These are phyloP conservation scores for Meloidogyne hapla DNA, from an alignment of 1,140 invertebrate genomes.

Conservation along the genomic window DNA sequence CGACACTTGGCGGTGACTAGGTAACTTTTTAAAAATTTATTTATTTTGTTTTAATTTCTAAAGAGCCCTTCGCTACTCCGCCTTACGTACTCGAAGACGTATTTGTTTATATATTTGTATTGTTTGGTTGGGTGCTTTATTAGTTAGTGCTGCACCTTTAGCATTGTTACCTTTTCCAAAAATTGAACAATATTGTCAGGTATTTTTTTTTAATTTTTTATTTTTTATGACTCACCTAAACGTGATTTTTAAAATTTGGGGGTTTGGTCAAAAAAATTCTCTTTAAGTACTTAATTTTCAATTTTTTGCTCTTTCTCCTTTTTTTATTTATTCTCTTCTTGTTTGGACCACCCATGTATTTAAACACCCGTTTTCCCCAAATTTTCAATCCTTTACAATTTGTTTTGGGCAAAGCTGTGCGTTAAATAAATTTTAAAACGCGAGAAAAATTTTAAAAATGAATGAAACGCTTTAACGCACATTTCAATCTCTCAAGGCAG, in stretches of 20 bases:
- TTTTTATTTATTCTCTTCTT: not conserved
- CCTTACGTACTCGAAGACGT: constrained; percentile 81
- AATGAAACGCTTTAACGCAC: not conserved
- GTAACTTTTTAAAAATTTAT: constrained; percentile 58
- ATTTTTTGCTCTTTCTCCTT: too few relatives aligned
- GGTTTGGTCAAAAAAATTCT: too few relatives aligned
- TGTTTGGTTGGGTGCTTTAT: constrained; percentile 67
- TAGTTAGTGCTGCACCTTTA: constrained; percentile 67
- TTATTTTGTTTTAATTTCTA: constrained; percentile 41
- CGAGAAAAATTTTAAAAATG: not conserved
- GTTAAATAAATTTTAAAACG: too few relatives aligned
- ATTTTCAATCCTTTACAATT: not conserved
- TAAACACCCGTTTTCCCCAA: not conserved
- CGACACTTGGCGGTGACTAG: constrained; percentile 96
- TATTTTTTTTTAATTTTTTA: not conserved
- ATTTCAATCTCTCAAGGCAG: not conserved
- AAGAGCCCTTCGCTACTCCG: constrained; percentile 73
- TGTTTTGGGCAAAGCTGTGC: too few relatives aligned
- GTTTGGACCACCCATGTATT: constrained; percentile 17
- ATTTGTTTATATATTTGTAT: constrained; percentile 65
- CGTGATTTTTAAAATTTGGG: too few relatives aligned
- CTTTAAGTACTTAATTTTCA: too few relatives aligned
- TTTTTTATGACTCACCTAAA: too few relatives aligned
- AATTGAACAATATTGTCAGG: constrained; percentile 26
- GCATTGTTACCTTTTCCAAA: constrained; percentile 13